phyloP scores from a whole-genome alignment of 2,888 invertebrate genomes.

The Nasonia oneida region DNA sequence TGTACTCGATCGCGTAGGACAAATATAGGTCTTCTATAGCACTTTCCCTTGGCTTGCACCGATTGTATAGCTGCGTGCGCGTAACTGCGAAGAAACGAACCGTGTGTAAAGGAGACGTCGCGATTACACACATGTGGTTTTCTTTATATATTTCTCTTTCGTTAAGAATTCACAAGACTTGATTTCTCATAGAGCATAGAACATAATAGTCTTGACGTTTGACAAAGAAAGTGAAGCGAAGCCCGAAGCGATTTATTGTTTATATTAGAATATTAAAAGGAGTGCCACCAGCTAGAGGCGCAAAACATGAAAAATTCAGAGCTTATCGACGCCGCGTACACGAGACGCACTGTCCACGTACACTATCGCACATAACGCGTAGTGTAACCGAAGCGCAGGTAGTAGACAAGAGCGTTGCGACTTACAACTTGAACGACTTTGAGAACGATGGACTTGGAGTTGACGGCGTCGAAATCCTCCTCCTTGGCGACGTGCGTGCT shows the following conservation, averaged over 20 bases:
- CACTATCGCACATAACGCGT: too few relatives aligned
- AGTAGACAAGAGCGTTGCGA: conserved; percentile 4
- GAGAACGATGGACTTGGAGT: conserved; percentile 81
- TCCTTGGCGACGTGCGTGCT: conserved; percentile 81
- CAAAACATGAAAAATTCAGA: not conserved
- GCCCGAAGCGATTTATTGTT: too few relatives aligned
- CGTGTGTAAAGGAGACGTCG: not conserved
- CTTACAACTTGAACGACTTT: conserved; percentile 84
- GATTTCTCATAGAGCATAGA: too few relatives aligned
- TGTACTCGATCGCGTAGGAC: conserved; percentile 40
- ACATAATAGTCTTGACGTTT: not conserved
- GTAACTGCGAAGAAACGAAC: too few relatives aligned
- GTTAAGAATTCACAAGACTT: not conserved
- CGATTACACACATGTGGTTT: not conserved
- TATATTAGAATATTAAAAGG: not conserved
- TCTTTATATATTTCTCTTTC: not conserved
- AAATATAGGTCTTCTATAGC: conserved; percentile 45
- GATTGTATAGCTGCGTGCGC: not conserved
- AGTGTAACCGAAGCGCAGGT: too few relatives aligned
- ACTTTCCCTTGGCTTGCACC: not conserved
- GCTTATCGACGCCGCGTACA: not conserved
- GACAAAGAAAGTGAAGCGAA: not conserved
- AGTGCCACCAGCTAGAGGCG: not conserved
- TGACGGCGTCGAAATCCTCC: conserved; percentile 78
- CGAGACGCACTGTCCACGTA: not conserved